A percentile compares a stretch with the other conserved stretches of the same genome.
These are phyloP conservation scores for Lutjanus erythropterus DNA, from an alignment of 2,113 vertebrate genomes.

Conservation along the genomic window DNA sequence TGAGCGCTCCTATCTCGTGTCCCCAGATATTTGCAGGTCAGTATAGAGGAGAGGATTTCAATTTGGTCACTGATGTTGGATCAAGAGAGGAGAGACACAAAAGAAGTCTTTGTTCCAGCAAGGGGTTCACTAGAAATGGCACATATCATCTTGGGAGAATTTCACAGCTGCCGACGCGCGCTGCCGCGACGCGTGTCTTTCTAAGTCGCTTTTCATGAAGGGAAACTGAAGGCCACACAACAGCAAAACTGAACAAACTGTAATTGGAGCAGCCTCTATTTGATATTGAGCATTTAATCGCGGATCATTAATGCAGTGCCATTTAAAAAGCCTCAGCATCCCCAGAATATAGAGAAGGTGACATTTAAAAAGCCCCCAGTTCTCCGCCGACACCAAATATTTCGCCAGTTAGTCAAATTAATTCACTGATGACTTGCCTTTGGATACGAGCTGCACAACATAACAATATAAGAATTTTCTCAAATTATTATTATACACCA, in stretches of 20 bases:
- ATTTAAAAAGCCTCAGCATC: slow-evolving; percentile 81
- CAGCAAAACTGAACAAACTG: slow-evolving; percentile 60
- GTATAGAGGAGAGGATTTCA: slow-evolving; percentile 79
- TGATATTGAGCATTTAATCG: slow-evolving; percentile 81
- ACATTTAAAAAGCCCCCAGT: slow-evolving; percentile 82
- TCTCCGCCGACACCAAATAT: slow-evolving; percentile 71
- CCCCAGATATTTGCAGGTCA: slow-evolving; percentile 84
- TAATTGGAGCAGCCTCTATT: slow-evolving; percentile 74
- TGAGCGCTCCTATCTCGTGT: slow-evolving; percentile 75
- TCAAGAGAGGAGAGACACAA: slow-evolving; percentile 64
- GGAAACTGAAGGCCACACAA: slow-evolving; percentile 60
- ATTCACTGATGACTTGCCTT: slow-evolving; percentile 78
- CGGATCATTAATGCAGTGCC: slow-evolving; percentile 81
- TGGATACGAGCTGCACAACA: slow-evolving; percentile 59
- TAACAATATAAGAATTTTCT: slow-evolving; percentile 45
- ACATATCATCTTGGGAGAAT: slow-evolving; percentile 59
- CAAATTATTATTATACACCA: slow-evolving; percentile 43
- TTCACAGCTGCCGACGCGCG: slow-evolving; percentile 21
- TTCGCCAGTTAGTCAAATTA: slow-evolving; percentile 79
- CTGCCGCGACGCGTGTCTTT: not conserved
- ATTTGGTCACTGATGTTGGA: slow-evolving; percentile 78
- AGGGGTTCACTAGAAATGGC: slow-evolving; percentile 70
- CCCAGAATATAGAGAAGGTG: slow-evolving; percentile 81
- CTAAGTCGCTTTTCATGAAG: slow-evolving; percentile 49
- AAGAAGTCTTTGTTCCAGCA: slow-evolving; percentile 70